A percentile compares a stretch with the other conserved stretches of the same genome.
Conservation (phyloP, 2,797 vertebrate genomes). For the Clarias fuscus region DNA sequence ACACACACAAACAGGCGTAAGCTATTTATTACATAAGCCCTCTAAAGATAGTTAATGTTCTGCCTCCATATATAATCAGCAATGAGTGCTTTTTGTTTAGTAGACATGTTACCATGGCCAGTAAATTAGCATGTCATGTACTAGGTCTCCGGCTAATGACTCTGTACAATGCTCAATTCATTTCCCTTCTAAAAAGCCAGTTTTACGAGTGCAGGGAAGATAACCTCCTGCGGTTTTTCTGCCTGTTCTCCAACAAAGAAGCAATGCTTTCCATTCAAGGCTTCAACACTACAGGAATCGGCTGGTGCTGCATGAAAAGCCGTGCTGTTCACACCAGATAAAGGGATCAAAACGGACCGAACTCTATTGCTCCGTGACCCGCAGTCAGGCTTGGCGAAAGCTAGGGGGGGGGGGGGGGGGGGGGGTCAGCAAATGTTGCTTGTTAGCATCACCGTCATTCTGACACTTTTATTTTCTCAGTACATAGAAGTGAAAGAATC, state of each 20-base stretch:
- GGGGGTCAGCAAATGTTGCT: neutral
- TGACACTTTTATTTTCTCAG: neutral
- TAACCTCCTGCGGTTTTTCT: slow-evolving; percentile 47
- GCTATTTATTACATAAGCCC: neutral
- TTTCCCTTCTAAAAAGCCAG: slow-evolving; percentile 40
- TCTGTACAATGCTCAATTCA: slow-evolving; percentile 52
- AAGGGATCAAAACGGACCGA: slow-evolving; percentile 35
- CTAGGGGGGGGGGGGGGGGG: neutral
- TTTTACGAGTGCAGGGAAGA: slow-evolving; percentile 49
- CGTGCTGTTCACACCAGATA: slow-evolving; percentile 58
- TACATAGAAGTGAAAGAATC: neutral
- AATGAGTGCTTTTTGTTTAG: slow-evolving; percentile 7
- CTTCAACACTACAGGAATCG: slow-evolving; percentile 45
- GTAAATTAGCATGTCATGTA: slow-evolving; percentile 32
- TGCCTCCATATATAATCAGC: neutral
- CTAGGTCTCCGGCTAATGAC: slow-evolving; percentile 27
- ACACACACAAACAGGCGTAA: no score
- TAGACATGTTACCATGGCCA: slow-evolving; percentile 13
- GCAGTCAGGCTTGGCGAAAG: neutral
- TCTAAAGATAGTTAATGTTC: slow-evolving; percentile 4
- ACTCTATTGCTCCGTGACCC: slow-evolving; percentile 58
- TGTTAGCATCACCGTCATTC: neutral
- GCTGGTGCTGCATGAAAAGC: slow-evolving; percentile 60
- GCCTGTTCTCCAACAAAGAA: slow-evolving; percentile 43
- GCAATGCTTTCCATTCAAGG: slow-evolving; percentile 46